A percentile compares a stretch with the other conserved stretches of the same genome.
Conservation (phyloP, 2,113 vertebrate species). For the Trinectes maculatus region DNA sequence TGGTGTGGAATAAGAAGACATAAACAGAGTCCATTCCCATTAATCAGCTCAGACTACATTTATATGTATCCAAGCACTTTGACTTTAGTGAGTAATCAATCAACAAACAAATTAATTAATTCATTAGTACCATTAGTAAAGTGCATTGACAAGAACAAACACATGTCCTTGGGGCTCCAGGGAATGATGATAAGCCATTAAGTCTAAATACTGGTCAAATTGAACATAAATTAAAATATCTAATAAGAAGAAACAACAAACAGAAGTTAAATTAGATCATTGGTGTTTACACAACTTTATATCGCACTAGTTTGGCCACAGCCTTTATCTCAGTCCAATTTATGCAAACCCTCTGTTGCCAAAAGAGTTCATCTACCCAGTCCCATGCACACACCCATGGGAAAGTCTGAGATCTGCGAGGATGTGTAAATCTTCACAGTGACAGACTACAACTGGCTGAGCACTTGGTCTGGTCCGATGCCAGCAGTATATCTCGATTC, state of each 20-base stretch:
- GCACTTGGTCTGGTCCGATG: background rate
- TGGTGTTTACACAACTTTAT: too few relatives aligned
- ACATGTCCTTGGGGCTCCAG: too few relatives aligned
- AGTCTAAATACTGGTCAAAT: too few relatives aligned
- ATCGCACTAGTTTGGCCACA: too few relatives aligned
- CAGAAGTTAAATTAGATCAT: too few relatives aligned
- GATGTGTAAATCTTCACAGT: background rate
- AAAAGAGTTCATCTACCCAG: background rate
- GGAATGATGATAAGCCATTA: too few relatives aligned
- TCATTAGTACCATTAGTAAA: too few relatives aligned
- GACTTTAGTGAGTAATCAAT: background rate
- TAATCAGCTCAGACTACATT: too few relatives aligned
- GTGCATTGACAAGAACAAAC: too few relatives aligned
- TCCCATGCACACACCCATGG: background rate
- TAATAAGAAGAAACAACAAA: too few relatives aligned
- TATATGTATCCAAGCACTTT: too few relatives aligned
- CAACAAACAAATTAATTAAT: background rate
- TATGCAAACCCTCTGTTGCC: background rate
- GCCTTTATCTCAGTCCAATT: background rate
- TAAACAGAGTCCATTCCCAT: background rate
- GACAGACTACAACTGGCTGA: background rate
- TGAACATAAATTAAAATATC: too few relatives aligned
- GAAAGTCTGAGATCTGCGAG: constrained; percentile 2
- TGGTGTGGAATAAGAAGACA: background rate
- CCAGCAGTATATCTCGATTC: background rate